Conservation (phyloP, 2,797 vertebrate genomes). For the Nasua narica region DNA sequence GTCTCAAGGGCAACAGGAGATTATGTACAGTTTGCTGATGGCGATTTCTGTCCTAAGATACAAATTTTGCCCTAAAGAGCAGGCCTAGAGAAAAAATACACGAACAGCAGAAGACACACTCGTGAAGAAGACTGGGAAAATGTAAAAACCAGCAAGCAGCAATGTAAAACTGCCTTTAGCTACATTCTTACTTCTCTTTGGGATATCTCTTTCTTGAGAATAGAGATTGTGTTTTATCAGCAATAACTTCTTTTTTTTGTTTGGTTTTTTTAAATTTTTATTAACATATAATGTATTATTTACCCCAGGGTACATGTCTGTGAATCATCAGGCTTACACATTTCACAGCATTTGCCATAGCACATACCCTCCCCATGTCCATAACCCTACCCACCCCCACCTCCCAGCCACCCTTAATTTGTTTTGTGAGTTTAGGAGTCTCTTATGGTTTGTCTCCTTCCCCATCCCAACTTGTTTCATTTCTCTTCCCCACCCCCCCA, state of each 20-base stretch:
- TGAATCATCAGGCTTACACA: too few relatives aligned
- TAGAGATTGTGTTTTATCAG: not conserved
- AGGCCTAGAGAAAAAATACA: not conserved
- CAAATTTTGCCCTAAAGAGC: not conserved
- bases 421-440: too few relatives aligned
- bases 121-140: not conserved
- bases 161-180: not conserved
- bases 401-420: too few relatives aligned
- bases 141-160: not conserved
- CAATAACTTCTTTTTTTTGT: not conserved
- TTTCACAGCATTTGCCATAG: too few relatives aligned
- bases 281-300: too few relatives aligned
- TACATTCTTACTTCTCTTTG: not conserved
- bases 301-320: too few relatives aligned
- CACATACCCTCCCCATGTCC: too few relatives aligned
- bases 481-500: too few relatives aligned
- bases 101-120: not conserved
- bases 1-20: not conserved
- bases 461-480: too few relatives aligned
- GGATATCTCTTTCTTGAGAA: not conserved
- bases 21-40: not conserved
- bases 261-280: too few relatives aligned
- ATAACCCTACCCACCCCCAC: too few relatives aligned
- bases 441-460: too few relatives aligned
- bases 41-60: not conserved